Evolutionary conservation across 2,113 vertebrate species (phyloP), one percentile per base, ranked within the genome.

Genomic region (Prolemur simus): DNA sequence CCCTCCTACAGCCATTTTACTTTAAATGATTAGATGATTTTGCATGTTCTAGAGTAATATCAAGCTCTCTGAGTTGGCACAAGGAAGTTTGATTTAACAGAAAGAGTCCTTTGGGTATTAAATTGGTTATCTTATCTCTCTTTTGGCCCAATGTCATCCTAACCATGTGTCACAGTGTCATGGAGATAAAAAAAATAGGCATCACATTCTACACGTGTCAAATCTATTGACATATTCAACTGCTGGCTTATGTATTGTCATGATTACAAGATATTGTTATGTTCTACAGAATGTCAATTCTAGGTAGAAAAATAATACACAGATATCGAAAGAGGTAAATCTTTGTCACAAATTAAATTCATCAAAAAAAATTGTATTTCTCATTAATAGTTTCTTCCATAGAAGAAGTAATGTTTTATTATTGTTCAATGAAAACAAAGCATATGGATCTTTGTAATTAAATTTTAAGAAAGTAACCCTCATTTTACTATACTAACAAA

Each of bases 91-190:
- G 86, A 89, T 95, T 94, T 86, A 74, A 45, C 27, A 80, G 69
- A 96, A 64, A 95, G 96, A 96, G 5, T 86, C 10, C 23, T 80
- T 94, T 86, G 60, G 47, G 69, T 95, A 39, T 97, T 93, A 93
- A 76, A 86, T 73, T 92, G 23, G 77, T 97, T 98, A 98, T 97
- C 97, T 98, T 97, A 98, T 98, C 98, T 98, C 80, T 89, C 66
- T 96, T 84, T 32, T 90, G 91, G 98, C 97, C 89, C 89, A 63
- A 92, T 97, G 96, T 98, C 97, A 97, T 94, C 81, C 94, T 98
- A 98, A 98, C 97, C 97, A 91, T 88, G 73, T 95, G 71, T 97
- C 58, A 89, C 32, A 15, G 25, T 95, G 86, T 97, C 87, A 83
- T 77, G 18, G 17, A 71, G 20, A 92, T 73, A 63, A 27, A 97